phyloP scores from a whole-genome alignment of 2,888 invertebrate genomes.

The Anorthoa munda region DNA sequence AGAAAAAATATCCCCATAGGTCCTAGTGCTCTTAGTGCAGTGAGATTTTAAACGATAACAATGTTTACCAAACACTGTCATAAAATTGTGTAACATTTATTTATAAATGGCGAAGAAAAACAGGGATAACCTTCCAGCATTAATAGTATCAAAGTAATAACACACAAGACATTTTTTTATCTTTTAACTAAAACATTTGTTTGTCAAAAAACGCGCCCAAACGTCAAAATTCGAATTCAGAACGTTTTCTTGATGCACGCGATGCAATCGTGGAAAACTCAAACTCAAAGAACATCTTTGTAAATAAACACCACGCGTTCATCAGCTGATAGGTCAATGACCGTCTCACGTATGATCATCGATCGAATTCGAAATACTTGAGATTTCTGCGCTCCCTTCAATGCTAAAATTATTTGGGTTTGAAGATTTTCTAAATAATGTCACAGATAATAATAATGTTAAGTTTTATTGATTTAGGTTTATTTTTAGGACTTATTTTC shows the following conservation, averaged over 20 bases:
- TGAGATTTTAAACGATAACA: constrained; percentile 14
- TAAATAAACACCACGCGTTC: constrained; percentile 48
- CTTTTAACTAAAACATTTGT: neutral
- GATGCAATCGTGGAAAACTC: constrained; percentile 15
- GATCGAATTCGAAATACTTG: constrained; percentile 1
- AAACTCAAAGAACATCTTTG: constrained; percentile 19
- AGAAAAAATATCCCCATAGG: no score
- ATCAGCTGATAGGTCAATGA: constrained; percentile 53
- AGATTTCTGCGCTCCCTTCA: neutral
- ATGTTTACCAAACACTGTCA: constrained; percentile 45
- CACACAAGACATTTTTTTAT: neutral
- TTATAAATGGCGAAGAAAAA: constrained; percentile 30
- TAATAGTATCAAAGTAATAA: neutral
- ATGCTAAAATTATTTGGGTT: constrained; percentile 67
- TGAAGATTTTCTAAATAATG: constrained; percentile 53
- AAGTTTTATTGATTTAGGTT: neutral
- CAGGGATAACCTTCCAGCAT: constrained; percentile 37
- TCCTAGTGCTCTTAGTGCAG: no score
- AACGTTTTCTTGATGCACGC: neutral
- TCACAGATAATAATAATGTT: neutral
- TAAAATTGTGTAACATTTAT: neutral
- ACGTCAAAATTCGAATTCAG: constrained; percentile 19
- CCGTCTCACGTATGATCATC: neutral
- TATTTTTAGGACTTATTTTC: neutral
- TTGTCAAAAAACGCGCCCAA: neutral